These are phyloP conservation scores for Drosophila parabipectinata DNA, from an alignment of 1,140 invertebrate species.

Conservation along the genomic window DNA sequence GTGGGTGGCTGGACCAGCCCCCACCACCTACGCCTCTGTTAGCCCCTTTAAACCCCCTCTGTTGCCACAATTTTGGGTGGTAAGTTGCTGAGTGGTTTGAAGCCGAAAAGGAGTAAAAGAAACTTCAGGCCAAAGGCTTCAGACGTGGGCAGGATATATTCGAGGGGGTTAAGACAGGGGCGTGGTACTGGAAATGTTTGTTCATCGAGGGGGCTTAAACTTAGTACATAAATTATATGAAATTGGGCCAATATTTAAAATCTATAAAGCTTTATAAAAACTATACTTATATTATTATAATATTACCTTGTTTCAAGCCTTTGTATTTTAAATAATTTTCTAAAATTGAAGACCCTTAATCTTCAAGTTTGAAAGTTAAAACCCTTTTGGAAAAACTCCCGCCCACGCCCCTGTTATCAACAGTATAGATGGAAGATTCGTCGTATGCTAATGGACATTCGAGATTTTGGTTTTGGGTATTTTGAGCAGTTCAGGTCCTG, in stretches of 20 bases:
- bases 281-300: no score
- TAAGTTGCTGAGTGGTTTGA: conserved; percentile 33
- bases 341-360: no score
- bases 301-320: no score
- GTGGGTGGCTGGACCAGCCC: conserved; percentile 22
- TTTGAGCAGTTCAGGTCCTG: conserved; percentile 76
- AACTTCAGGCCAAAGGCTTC: conserved; percentile 42
- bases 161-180: conserved; percentile 9
- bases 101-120: conserved; percentile 27
- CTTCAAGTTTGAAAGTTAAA: no score
- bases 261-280: no score
- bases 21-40: background rate
- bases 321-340: no score
- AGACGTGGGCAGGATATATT: conserved; percentile 39
- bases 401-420: background rate
- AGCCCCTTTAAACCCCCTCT: background rate
- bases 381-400: background rate
- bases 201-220: no score
- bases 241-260: background rate
- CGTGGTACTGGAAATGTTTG: no score
- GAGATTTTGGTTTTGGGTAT: conserved; percentile 82
- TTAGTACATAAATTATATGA: no score
- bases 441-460: conserved; percentile 82
- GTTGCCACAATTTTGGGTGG: conserved; percentile 28
- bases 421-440: conserved; percentile 47